Percentiles rank a stretch among this genome's conserved stretches.
Conservation (phyloP, 2,797 vertebrate genomes). For the Antennarius maculatus region DNA sequence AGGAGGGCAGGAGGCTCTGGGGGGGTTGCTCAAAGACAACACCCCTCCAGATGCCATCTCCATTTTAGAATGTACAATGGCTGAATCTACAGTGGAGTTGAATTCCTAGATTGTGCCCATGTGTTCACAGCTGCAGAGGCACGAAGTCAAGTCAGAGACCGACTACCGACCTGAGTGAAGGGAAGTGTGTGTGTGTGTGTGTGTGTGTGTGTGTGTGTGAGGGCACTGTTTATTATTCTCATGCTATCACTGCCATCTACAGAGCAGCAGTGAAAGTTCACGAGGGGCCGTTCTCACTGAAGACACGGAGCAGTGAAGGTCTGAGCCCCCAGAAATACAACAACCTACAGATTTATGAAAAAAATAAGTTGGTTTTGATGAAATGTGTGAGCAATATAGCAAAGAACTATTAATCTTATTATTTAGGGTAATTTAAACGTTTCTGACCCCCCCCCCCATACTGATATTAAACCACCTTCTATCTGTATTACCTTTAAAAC, state of each 20-base stretch:
- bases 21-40: slow-evolving; percentile 61
- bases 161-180: not conserved
- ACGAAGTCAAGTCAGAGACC: not conserved
- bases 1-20: slow-evolving; percentile 68
- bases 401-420: too few species aligned
- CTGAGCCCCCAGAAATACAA: not conserved
- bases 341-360: not conserved
- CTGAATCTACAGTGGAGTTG: slow-evolving; percentile 27
- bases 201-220: slow-evolving; percentile 15
- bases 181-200: not conserved
- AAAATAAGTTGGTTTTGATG: not conserved
- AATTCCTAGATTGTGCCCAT: not conserved
- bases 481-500: too few species aligned
- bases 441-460: too few species aligned
- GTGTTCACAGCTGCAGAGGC: slow-evolving; percentile 3
- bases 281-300: slow-evolving; percentile 30
- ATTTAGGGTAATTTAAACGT: too few species aligned
- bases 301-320: slow-evolving; percentile 8
- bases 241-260: slow-evolving; percentile 85
- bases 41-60: slow-evolving; percentile 64
- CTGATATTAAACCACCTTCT: too few species aligned
- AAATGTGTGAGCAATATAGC: slow-evolving; percentile 2
- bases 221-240: slow-evolving; percentile 43
- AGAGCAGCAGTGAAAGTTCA: slow-evolving; percentile 79
- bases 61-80: slow-evolving; percentile 43